Percentiles rank a stretch among this genome's conserved stretches.
Conservation (phyloP, 2,888 invertebrate genomes). For the Bombylius major region DNA sequence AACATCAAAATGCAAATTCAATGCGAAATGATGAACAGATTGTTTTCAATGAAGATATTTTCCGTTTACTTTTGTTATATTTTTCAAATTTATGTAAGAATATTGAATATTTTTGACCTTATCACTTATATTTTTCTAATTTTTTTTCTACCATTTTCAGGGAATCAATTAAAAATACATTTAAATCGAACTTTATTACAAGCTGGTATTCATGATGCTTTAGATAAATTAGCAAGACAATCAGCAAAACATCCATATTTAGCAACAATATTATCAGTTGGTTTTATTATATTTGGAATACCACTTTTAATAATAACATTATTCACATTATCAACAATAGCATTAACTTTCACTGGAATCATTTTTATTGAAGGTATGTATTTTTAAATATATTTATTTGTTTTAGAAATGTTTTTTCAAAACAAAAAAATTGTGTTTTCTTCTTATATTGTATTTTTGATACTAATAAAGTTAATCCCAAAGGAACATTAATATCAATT, state of each 20-base stretch:
- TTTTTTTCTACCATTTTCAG: not conserved
- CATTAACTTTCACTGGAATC: constrained; percentile 32
- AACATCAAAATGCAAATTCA: no score
- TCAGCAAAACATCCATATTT: constrained; percentile 18
- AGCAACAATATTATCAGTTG: constrained; percentile 12
- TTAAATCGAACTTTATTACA: constrained; percentile 2
- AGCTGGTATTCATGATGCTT: constrained; percentile 12
- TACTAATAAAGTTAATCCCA: constrained; percentile 1
- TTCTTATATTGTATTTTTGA: not conserved
- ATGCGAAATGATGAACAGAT: not conserved
- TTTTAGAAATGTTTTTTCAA: not conserved
- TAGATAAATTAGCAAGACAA: constrained; percentile 14
- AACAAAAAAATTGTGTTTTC: no score
- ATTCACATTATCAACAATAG: constrained; percentile 27
- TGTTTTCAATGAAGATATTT: not conserved
- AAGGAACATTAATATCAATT: constrained; percentile 31
- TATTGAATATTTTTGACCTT: no score
- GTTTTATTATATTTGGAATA: constrained; percentile 18
- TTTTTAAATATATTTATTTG: not conserved
- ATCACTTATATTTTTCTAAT: not conserved
- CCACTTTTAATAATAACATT: constrained; percentile 29
- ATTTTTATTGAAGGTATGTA: constrained; percentile 31
- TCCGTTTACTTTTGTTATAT: not conserved
- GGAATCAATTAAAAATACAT: not conserved
- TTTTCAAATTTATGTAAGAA: not conserved